These are phyloP conservation scores for Apis laboriosa DNA, from an alignment of 1,140 invertebrate genomes.

Conservation along the genomic window DNA sequence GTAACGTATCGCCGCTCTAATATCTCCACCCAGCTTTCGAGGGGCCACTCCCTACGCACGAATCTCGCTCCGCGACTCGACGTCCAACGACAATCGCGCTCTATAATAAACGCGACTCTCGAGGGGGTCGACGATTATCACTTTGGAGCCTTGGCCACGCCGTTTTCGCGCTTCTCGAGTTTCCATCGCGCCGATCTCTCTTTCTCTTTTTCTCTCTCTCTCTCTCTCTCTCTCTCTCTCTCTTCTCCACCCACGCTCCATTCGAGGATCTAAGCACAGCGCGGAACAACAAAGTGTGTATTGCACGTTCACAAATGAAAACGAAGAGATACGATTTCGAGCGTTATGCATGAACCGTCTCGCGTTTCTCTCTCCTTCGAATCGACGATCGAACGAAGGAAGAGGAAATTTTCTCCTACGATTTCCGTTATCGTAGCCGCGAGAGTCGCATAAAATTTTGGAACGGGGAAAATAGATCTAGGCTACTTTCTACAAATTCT, in stretches of 20 bases:
- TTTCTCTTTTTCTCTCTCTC: conserved; percentile 12
- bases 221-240: conserved; percentile 25
- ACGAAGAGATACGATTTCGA: no score
- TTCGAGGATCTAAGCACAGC: conserved; percentile 43
- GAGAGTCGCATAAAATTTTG: no score
- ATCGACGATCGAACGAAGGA: no score
- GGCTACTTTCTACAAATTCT: no score
- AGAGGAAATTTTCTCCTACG: no score
- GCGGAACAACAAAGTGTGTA: no score
- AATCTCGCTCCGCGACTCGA: background rate
- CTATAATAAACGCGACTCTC: no score
- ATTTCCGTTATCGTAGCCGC: no score
- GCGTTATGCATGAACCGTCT: no score
- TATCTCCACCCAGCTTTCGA: conserved; percentile 11
- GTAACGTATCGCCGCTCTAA: background rate
- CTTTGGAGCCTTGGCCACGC: background rate
- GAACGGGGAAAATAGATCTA: no score
- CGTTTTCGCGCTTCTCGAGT: conserved; percentile 44
- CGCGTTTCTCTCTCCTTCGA: no score
- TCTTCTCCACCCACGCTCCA: conserved; percentile 52
- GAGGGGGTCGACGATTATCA: background rate
- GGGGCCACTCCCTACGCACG: conserved; percentile 14
- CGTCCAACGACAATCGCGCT: background rate
- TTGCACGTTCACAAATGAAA: no score
- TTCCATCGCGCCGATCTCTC: conserved; percentile 52